These are phyloP conservation scores for Slavum lentiscoides DNA, from an alignment of 2,888 invertebrate species.

Conservation along the genomic window DNA sequence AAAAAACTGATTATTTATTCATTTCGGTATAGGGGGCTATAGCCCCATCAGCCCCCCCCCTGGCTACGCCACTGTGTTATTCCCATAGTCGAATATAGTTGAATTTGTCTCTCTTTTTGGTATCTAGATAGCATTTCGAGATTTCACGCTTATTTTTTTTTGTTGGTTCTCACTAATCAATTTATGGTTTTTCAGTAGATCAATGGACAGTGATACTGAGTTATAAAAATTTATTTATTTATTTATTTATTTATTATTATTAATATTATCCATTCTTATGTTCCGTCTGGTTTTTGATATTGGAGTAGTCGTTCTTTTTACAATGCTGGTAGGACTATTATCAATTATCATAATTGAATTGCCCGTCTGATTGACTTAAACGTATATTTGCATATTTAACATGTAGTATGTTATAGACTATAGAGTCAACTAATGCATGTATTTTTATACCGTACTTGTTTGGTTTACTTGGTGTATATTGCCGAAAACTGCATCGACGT, in stretches of 20 bases:
- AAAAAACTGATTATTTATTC: no score
- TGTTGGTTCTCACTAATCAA: neutral
- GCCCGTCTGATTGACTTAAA: neutral
- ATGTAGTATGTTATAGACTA: neutral
- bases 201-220: neutral
- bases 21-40: no score
- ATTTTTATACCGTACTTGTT: slow-evolving; percentile 8
- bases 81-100: neutral
- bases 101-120: neutral
- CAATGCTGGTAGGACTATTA: slow-evolving; percentile 58
- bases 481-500: neutral
- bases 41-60: no score
- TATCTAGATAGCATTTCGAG: neutral
- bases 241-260: no score
- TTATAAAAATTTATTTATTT: slow-evolving; percentile 3
- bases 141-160: slow-evolving; percentile 11
- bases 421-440: slow-evolving; percentile 17
- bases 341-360: slow-evolving; percentile 42
- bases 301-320: slow-evolving; percentile 57
- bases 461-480: neutral
- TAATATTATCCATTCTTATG: slow-evolving; percentile 5
- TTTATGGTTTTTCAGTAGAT: neutral
- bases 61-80: no score
- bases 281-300: slow-evolving; percentile 14
- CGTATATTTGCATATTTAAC: slow-evolving; percentile 39